These are phyloP conservation scores for Tachina fera DNA, from an alignment of 2,888 invertebrate species.

Conservation along the genomic window DNA sequence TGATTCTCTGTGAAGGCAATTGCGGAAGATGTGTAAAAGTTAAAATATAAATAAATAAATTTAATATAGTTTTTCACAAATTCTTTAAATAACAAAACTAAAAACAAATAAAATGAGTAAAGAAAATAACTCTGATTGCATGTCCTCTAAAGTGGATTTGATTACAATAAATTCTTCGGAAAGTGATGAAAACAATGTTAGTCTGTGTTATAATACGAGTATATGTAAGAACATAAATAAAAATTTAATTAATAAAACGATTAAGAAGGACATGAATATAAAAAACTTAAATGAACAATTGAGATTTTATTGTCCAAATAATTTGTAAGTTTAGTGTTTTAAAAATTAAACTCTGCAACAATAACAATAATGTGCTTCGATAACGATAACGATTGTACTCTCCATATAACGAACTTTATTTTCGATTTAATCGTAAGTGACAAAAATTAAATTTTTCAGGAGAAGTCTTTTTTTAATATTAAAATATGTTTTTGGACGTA, in stretches of 20 bases:
- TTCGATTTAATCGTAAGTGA: too few species aligned
- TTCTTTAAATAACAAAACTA: not conserved
- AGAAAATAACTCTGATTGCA: constrained; percentile 31
- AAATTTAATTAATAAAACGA: not conserved
- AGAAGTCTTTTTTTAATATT: too few species aligned
- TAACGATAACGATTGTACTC: too few species aligned
- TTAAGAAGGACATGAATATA: not conserved
- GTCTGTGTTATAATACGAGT: constrained; percentile 19
- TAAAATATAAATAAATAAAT: not conserved
- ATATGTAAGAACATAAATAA: not conserved
- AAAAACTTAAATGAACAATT: not conserved
- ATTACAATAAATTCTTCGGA: constrained; percentile 21
- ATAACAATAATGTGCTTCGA: not conserved
- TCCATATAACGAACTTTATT: too few species aligned
- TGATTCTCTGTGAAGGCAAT: constrained; percentile 6
- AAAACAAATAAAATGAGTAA: constrained; percentile 39
- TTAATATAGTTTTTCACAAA: not conserved
- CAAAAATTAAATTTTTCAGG: too few species aligned
- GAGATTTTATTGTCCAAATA: not conserved
- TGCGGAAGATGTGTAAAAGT: constrained; percentile 22
- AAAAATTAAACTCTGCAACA: not conserved
- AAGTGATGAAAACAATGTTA: constrained; percentile 46
- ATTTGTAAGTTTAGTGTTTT: not conserved
- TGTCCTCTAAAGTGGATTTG: constrained; percentile 38
- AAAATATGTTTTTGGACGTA: too few species aligned